These are phyloP conservation scores for Hypolimnas misippus DNA, from an alignment of 2,888 invertebrate genomes.

Conservation along the genomic window DNA sequence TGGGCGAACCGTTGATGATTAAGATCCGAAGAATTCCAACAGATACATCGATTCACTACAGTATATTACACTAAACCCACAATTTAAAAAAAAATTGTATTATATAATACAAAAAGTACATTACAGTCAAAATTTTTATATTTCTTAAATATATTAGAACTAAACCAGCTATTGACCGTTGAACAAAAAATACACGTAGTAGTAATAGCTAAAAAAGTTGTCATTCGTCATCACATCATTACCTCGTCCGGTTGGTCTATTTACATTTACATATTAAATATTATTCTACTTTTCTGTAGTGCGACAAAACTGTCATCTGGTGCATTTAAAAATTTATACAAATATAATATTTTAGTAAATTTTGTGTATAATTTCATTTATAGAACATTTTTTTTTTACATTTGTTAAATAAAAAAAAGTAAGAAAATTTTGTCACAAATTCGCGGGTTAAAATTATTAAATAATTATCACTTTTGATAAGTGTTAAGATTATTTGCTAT, in stretches of 20 bases:
- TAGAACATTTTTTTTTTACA: no score
- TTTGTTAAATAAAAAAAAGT: no score
- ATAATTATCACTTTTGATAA: no score
- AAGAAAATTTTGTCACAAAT: no score
- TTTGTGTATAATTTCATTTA: neutral
- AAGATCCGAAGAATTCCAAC: constrained; percentile 33
- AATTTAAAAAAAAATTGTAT: neutral
- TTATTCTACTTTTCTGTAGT: constrained; percentile 32
- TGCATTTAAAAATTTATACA: neutral
- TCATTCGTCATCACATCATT: constrained; percentile 40
- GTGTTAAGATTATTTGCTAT: no score
- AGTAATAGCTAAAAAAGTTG: constrained; percentile 12
- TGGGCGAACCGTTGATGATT: constrained; percentile 31
- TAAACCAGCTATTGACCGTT: neutral
- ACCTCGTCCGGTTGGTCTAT: constrained; percentile 45
- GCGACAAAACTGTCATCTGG: constrained; percentile 21
- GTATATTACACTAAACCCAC: neutral
- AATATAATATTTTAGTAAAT: neutral
- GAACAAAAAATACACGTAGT: neutral
- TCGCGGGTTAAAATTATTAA: no score
- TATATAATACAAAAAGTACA: neutral
- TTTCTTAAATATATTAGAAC: neutral
- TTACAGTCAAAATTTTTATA: neutral
- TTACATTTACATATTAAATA: constrained; percentile 41
- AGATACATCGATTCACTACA: constrained; percentile 21